Evolutionary conservation across 2,797 vertebrate genomes (phyloP).

Genomic region (Esox lucius): DNA sequence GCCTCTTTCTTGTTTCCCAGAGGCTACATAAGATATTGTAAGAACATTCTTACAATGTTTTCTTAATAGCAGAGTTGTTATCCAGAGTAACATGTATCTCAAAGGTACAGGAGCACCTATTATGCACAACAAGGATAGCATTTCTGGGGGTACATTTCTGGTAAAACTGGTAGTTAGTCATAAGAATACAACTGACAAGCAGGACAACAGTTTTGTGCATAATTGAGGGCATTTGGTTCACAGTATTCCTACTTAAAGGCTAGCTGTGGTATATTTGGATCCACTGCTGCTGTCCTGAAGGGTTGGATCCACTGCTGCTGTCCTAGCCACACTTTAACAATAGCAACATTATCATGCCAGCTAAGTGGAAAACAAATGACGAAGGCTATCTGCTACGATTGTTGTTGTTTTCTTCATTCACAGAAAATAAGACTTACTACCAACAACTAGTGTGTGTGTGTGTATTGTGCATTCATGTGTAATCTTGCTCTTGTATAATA

Average conservation of each 20-base stretch:
- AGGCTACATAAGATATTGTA: too few relatives aligned
- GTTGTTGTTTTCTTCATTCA: slow-evolving; percentile 35
- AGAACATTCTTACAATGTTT: too few relatives aligned
- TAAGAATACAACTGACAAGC: not conserved
- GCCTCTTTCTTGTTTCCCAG: too few relatives aligned
- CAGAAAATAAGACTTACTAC: slow-evolving; percentile 6
- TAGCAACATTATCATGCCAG: slow-evolving; percentile 27
- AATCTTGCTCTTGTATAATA: not conserved
- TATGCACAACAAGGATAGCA: not conserved
- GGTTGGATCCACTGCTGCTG: slow-evolving; percentile 48
- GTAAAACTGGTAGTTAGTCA: not conserved
- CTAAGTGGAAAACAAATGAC: slow-evolving; percentile 39
- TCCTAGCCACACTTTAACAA: slow-evolving; percentile 55
- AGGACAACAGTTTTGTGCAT: not conserved
- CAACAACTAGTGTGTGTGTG: not conserved
- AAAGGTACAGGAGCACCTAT: not conserved
- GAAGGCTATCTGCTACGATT: slow-evolving; percentile 27
- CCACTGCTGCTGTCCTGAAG: slow-evolving; percentile 22
- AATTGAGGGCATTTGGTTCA: not conserved
- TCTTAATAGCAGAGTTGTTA: too few relatives aligned
- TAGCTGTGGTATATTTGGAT: slow-evolving; percentile 22
- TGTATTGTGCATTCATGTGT: not conserved
- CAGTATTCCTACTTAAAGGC: slow-evolving; percentile 10
- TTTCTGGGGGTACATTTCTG: too few relatives aligned
- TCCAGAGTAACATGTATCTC: too few relatives aligned